A percentile compares a stretch with the other conserved stretches of the same genome.
These are phyloP conservation scores for Oxyura jamaicensis DNA, from an alignment of 2,113 vertebrate species.

Conservation along the genomic window DNA sequence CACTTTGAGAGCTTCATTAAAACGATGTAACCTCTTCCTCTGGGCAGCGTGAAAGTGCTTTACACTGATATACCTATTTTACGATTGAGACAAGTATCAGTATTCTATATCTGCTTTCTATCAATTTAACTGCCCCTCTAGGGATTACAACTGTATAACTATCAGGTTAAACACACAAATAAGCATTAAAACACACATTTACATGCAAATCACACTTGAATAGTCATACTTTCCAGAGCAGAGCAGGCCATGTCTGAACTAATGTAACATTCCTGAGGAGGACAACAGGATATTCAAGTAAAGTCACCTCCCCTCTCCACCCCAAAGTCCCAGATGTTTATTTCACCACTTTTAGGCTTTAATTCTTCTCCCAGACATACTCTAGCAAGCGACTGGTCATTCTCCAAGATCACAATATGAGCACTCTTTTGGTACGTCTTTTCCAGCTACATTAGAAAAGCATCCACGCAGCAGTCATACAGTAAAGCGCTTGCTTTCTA, in stretches of 20 bases:
- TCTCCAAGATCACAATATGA: background rate
- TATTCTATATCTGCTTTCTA: background rate
- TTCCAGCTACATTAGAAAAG: background rate
- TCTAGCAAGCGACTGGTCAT: background rate
- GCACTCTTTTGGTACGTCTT: background rate
- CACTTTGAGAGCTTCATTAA: background rate
- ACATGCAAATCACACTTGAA: background rate
- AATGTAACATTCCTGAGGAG: rapidly evolving
- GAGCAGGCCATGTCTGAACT: background rate
- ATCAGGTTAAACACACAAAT: background rate
- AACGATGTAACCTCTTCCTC: background rate
- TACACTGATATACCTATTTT: background rate
- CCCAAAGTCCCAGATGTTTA: background rate
- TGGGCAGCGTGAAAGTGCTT: background rate
- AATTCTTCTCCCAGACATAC: background rate
- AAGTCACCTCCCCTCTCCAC: background rate
- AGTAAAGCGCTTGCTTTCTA: background rate
- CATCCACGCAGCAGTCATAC: background rate
- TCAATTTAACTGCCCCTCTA: background rate
- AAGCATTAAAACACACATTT: background rate
- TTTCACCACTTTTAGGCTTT: background rate
- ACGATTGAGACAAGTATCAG: background rate
- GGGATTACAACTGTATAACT: background rate
- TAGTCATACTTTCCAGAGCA: background rate
- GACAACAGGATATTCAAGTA: background rate